Evolutionary conservation across 2,888 invertebrate genomes (phyloP).

Genomic region (Orthonychiurus folsomi): DNA sequence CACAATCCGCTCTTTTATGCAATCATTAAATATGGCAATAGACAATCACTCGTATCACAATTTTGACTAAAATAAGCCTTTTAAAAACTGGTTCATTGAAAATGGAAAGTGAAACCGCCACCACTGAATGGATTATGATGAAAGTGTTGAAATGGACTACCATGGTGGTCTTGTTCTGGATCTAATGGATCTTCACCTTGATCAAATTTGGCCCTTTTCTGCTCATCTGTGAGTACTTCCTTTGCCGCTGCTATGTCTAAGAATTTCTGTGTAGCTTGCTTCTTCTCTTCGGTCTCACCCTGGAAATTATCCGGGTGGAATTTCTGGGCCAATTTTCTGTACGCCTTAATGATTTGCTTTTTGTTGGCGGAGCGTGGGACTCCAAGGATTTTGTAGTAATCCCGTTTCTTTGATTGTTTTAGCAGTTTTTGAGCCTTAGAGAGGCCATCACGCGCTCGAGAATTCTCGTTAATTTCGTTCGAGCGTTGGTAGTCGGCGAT

Average conservation of each 20-base stretch:
- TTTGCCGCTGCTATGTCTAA: constrained; percentile 98
- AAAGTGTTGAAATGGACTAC: constrained; percentile 64
- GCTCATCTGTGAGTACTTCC: constrained; percentile 68
- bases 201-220: constrained; percentile 90
- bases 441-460: constrained; percentile 80
- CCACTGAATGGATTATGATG: no score
- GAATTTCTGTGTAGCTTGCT: constrained; percentile 91
- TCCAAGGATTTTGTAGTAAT: constrained; percentile 94
- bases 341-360: constrained; percentile 88
- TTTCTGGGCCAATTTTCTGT: constrained; percentile 89
- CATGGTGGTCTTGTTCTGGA: constrained; percentile 66
- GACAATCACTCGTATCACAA: no score
- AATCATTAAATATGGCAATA: no score
- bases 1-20: no score
- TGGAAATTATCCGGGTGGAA: constrained; percentile 98
- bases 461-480: constrained; percentile 65
- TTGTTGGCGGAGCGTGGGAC: constrained; percentile 85
- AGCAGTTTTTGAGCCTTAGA: constrained; percentile 80
- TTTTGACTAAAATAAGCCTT: no score
- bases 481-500: constrained; percentile 79
- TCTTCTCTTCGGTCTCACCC: constrained; percentile 82
- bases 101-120: no score
- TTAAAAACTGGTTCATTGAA: no score
- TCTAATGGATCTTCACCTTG: constrained; percentile 93
- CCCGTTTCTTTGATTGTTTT: constrained; percentile 83